phyloP scores from a whole-genome alignment of 2,113 vertebrate genomes.

The Thunnus maccoyii region DNA sequence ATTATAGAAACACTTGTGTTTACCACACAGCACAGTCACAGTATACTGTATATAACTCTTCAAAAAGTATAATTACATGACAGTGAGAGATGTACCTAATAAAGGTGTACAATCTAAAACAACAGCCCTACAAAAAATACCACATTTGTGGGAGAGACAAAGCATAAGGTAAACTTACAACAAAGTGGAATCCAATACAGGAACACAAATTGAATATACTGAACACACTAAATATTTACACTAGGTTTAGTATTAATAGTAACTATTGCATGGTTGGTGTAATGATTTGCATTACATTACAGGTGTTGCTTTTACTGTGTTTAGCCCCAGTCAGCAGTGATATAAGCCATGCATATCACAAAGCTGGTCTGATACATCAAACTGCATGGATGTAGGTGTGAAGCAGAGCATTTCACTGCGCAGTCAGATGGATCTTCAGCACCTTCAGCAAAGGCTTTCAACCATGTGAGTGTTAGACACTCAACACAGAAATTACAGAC shows the following conservation, averaged over 20 bases:
- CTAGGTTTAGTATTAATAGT: not conserved
- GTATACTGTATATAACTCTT: too few species aligned
- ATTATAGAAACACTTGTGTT: too few species aligned
- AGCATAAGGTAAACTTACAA: too few species aligned
- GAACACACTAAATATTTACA: not conserved
- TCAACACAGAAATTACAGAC: constrained; percentile 55
- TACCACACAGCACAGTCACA: too few species aligned
- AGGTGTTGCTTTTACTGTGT: not conserved
- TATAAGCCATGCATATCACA: not conserved
- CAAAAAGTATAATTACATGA: too few species aligned
- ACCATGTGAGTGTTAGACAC: constrained; percentile 41
- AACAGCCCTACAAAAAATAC: too few species aligned
- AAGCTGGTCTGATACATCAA: not conserved
- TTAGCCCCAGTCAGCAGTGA: not conserved
- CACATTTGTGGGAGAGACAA: too few species aligned
- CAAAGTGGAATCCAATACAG: too few species aligned
- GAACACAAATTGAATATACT: too few species aligned
- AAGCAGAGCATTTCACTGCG: constrained; percentile 39
- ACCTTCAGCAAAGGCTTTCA: constrained; percentile 58
- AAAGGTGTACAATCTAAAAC: too few species aligned
- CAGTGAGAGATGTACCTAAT: too few species aligned
- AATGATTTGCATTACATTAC: too few species aligned
- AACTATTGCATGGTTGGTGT: not conserved
- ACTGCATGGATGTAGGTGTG: constrained; percentile 20
- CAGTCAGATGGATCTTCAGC: constrained; percentile 41